Conservation (phyloP, 2,797 vertebrate genomes). For the Crax fasciolata region DNA sequence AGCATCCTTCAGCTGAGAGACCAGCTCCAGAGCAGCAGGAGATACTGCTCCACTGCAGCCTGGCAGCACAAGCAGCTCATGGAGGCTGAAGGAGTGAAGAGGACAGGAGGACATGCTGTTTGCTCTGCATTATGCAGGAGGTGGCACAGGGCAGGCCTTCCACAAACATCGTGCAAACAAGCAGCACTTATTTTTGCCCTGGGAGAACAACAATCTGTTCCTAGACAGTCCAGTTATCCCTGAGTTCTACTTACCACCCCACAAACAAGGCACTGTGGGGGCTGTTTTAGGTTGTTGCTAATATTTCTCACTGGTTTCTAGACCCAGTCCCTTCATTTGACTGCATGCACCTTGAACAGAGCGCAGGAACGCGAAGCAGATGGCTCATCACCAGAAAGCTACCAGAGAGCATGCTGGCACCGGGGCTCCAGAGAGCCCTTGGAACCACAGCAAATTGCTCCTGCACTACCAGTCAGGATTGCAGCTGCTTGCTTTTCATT, state of each 20-base stretch:
- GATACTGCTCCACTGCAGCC: not conserved
- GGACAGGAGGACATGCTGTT: not conserved
- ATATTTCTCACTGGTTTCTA: not conserved
- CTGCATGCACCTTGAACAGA: not conserved
- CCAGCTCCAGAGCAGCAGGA: not conserved
- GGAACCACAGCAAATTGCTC: not conserved
- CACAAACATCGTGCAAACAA: not conserved
- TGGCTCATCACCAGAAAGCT: not conserved
- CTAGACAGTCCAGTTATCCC: not conserved
- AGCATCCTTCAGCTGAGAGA: not conserved
- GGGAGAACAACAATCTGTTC: not conserved
- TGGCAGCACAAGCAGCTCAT: not conserved
- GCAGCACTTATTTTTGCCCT: not conserved
- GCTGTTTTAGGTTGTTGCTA: not conserved
- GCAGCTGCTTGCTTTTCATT: not conserved
- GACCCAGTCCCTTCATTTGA: not conserved
- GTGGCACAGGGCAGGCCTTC: not conserved
- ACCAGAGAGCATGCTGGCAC: not conserved
- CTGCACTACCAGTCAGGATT: not conserved
- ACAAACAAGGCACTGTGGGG: not conserved
- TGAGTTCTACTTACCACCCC: not conserved
- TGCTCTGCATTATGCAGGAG: not conserved
- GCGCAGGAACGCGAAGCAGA: not conserved
- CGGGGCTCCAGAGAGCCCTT: not conserved
- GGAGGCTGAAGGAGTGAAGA: not conserved